phyloP scores from a whole-genome alignment of 1,140 invertebrate genomes.

The Augochlora pura region DNA sequence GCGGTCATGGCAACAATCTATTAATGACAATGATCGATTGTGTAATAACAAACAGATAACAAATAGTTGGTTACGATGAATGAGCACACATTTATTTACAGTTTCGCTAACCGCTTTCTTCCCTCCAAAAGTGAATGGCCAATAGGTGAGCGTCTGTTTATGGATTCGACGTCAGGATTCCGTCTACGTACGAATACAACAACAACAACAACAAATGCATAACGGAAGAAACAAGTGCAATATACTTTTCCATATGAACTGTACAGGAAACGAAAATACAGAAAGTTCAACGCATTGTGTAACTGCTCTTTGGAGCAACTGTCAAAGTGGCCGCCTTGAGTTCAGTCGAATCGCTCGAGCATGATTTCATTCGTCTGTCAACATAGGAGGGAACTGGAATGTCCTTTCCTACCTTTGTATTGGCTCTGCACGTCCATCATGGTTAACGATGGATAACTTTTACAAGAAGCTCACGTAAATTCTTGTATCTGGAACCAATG shows the following conservation, averaged over 20 bases:
- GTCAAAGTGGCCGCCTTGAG: conserved; percentile 5
- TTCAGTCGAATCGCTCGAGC: not conserved
- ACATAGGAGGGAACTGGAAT: not conserved
- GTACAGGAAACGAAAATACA: conserved; percentile 13
- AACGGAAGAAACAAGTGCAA: not conserved
- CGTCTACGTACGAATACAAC: not conserved
- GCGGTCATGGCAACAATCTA: not conserved
- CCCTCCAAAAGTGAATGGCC: conserved; percentile 31
- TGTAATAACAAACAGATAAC: not conserved
- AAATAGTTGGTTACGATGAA: not conserved
- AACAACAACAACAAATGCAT: not conserved
- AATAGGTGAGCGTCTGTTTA: not conserved
- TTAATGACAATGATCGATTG: not conserved
- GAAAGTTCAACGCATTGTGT: conserved; percentile 22
- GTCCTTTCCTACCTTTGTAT: conserved; percentile 68
- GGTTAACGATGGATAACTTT: conserved; percentile 24
- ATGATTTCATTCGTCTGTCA: not conserved
- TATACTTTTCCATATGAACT: not conserved
- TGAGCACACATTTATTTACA: conserved; percentile 29
- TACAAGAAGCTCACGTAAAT: conserved; percentile 42
- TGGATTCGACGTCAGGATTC: not conserved
- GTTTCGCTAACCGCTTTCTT: conserved; percentile 5
- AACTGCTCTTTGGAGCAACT: not conserved
- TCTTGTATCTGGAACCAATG: conserved; percentile 37
- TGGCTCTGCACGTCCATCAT: conserved; percentile 71